These are phyloP conservation scores for Linepithema humile DNA, from an alignment of 1,140 invertebrate species.

Conservation along the genomic window DNA sequence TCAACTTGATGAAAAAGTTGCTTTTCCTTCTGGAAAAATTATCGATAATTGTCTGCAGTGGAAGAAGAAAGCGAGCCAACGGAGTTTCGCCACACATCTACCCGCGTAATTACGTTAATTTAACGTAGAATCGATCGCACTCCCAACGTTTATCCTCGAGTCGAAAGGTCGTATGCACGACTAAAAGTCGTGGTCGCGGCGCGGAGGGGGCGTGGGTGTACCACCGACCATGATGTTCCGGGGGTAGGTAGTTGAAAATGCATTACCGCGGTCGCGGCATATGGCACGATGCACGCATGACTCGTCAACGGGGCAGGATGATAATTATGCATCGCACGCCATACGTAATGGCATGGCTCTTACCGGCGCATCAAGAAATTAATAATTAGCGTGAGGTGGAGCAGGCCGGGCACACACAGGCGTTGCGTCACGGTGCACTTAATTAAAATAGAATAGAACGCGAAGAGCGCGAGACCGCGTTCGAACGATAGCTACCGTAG, in stretches of 20 bases:
- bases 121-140: constrained; percentile 58
- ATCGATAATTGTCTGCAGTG: neutral
- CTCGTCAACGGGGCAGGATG: constrained; percentile 76
- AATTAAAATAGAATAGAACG: constrained; percentile 74
- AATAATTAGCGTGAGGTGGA: constrained; percentile 81
- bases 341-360: constrained; percentile 81
- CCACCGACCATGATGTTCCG: constrained; percentile 50
- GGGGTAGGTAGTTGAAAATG: constrained; percentile 80
- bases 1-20: neutral
- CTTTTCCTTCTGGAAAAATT: neutral
- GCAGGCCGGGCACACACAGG: constrained; percentile 46
- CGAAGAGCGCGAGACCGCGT: constrained; percentile 48
- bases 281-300: constrained; percentile 82
- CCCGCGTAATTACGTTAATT: constrained; percentile 62
- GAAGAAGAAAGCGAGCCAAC: neutral
- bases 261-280: constrained; percentile 81
- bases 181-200: constrained; percentile 53
- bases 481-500: neutral
- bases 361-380: constrained; percentile 83
- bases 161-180: constrained; percentile 55
- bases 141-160: constrained; percentile 34
- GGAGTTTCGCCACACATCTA: neutral
- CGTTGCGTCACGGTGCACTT: constrained; percentile 74
- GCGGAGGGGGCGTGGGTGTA: constrained; percentile 50
- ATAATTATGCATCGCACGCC: constrained; percentile 84